Conservation (phyloP, 2,888 invertebrate species). For the Synanthedon formicaeformis region DNA sequence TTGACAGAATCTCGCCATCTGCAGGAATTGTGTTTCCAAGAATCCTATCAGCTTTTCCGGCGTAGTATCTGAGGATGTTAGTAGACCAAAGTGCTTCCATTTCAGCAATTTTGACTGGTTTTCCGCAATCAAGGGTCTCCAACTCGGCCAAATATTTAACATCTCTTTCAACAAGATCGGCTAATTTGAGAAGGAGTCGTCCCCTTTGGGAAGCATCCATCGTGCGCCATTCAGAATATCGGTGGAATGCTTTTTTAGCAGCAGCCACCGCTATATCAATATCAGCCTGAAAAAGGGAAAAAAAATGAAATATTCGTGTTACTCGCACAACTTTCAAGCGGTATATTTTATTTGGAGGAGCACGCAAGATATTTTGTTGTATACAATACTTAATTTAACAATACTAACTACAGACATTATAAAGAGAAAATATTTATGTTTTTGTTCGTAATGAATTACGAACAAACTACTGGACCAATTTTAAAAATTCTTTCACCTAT, state of each 20-base stretch:
- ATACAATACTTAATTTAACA: too few species aligned
- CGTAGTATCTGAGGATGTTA: conserved; percentile 81
- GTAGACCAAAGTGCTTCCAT: conserved; percentile 74
- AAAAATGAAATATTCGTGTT: too few species aligned
- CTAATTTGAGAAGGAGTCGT: conserved; percentile 76
- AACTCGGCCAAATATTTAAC: conserved; percentile 78
- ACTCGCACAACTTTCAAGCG: too few species aligned
- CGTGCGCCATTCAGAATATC: conserved; percentile 80
- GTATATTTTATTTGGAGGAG: too few species aligned
- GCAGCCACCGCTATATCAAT: conserved; percentile 83
- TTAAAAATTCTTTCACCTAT: too few species aligned
- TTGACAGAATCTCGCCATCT: conserved; percentile 83
- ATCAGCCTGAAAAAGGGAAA: conserved; percentile 71
- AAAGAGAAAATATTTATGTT: too few species aligned
- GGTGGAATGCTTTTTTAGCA: conserved; percentile 80
- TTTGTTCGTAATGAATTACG: too few species aligned
- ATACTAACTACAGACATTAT: too few species aligned
- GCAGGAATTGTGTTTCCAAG: conserved; percentile 81
- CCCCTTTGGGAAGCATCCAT: conserved; percentile 86
- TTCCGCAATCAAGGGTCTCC: conserved; percentile 94
- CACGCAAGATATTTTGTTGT: too few species aligned
- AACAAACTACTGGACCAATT: too few species aligned
- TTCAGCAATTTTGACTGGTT: conserved; percentile 79
- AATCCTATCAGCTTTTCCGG: conserved; percentile 92
- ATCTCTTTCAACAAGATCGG: conserved; percentile 82